These are phyloP conservation scores for Macrophya alboannulata DNA, from an alignment of 2,888 invertebrate species.

Conservation along the genomic window DNA sequence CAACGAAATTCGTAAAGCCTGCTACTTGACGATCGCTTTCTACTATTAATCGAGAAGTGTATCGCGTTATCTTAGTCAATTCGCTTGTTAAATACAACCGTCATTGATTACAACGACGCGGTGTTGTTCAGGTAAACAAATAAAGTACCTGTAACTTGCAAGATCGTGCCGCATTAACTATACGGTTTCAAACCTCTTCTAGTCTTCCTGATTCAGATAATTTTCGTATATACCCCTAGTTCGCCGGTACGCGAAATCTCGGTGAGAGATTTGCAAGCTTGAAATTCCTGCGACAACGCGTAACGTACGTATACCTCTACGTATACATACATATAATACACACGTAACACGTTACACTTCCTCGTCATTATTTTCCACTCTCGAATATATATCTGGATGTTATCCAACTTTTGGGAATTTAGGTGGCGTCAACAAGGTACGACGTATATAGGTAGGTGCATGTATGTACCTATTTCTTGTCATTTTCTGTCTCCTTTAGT, in stretches of 20 bases:
- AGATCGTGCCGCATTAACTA: not conserved
- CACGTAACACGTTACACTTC: not conserved
- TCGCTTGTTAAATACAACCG: not conserved
- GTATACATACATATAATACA: not conserved
- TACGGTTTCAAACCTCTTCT: not conserved
- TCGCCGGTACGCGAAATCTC: not conserved
- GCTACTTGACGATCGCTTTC: conserved; percentile 28
- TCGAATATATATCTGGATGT: conserved; percentile 17
- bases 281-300: not conserved
- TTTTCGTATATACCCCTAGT: conserved; percentile 22
- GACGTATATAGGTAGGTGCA: too few species aligned
- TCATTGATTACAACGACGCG: conserved; percentile 7
- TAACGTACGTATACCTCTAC: not conserved
- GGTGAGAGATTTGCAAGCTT: not conserved
- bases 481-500: not conserved
- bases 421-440: conserved; percentile 9
- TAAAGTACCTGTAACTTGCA: not conserved
- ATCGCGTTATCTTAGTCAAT: conserved; percentile 7
- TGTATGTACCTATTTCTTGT: not conserved
- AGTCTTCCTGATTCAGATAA: not conserved
- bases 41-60: conserved; percentile 12
- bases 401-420: conserved; percentile 32
- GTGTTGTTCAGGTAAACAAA: not conserved
- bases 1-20: conserved; percentile 1
- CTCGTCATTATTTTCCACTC: conserved; percentile 27